Base-by-base conservation (phyloP, 2,797 vertebrate species). In the Rhynchotus rufescens region DNA sequence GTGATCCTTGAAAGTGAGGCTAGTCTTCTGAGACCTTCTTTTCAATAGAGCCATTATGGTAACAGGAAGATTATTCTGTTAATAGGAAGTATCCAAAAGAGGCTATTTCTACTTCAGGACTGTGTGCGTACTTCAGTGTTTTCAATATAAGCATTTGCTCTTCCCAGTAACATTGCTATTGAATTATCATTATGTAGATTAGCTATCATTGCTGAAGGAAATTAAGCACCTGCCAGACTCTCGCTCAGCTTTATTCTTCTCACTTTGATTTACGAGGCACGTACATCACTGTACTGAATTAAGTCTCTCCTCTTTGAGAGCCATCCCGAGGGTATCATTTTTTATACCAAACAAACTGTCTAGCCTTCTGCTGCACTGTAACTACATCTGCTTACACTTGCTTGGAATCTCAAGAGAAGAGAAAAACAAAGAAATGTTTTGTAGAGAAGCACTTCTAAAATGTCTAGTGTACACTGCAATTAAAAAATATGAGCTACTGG, bases 381-480 rank as follows among this genome's bases (percentile, higher is more conserved):
- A 77, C 75, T 89, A 44, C 69, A 71, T 92, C 76, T 95, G 77
- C 86, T 87, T 54, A 38, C 67, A 32, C 12, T 84, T 84, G 38
- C 4, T 9, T 65, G 40, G 57, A 92, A 85, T 89, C 65, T 86
- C 79, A 49, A 89, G 72, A 88, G 82, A 89, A 91, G 73, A 59
- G 80, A 56, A 47, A 93, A 80, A 3, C 42, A 72, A 92, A 88
- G n/a, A 87, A 64, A 86, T 83, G 23, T 64, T 89, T 74, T 82
- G 32, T 83, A 92, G 92, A 91, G 74, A 88, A 86, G 54, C 40
- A 34, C 52, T 96, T 89, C 87, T 56, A 92, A 84, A 89, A 74
- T 54, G 38, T 66, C 34, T 75, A 75, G 59, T 38, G n/a, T 47
- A 15, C 38, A 45, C 32, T 36, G 47, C 26, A 57, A 71, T 84